Conservation (phyloP, 2,888 invertebrate genomes). For the Volucella zonaria region DNA sequence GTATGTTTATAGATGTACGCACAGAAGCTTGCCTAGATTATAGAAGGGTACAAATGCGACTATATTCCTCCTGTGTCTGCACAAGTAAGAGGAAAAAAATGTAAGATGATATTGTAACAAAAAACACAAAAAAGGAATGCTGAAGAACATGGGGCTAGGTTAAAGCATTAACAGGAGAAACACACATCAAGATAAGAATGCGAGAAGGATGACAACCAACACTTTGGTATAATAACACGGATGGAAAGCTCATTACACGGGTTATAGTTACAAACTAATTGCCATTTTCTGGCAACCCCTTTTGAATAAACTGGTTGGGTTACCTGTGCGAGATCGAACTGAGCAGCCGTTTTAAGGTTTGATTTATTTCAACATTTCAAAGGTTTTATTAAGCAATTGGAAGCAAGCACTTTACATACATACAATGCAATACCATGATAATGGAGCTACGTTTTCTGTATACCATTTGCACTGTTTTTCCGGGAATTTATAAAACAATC, state of each 20-base stretch:
- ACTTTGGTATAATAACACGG: constrained; percentile 23
- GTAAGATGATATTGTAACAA: constrained; percentile 37
- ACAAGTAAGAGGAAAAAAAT: constrained; percentile 25
- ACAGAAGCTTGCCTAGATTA: background rate
- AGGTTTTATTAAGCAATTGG: constrained; percentile 21
- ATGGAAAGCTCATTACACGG: constrained; percentile 61
- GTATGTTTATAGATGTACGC: background rate
- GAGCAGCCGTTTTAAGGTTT: constrained; percentile 3
- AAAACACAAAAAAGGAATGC: constrained; percentile 7
- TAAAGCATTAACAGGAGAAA: constrained; percentile 27
- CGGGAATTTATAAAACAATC: constrained; percentile 35
- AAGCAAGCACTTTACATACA: background rate
- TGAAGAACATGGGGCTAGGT: constrained; percentile 13
- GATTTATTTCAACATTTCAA: background rate
- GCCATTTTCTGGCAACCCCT: constrained; percentile 45
- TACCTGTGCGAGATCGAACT: constrained; percentile 6
- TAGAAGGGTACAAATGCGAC: constrained; percentile 5
- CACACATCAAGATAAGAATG: constrained; percentile 37
- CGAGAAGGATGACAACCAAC: constrained; percentile 11
- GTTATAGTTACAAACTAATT: constrained; percentile 68
- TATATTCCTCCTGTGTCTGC: constrained; percentile 5
- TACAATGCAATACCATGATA: constrained; percentile 1
- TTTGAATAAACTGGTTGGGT: constrained; percentile 41
- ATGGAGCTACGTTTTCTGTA: constrained; percentile 2
- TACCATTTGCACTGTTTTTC: background rate